phyloP scores from a whole-genome alignment of 2,888 invertebrate genomes.

The Actias luna region DNA sequence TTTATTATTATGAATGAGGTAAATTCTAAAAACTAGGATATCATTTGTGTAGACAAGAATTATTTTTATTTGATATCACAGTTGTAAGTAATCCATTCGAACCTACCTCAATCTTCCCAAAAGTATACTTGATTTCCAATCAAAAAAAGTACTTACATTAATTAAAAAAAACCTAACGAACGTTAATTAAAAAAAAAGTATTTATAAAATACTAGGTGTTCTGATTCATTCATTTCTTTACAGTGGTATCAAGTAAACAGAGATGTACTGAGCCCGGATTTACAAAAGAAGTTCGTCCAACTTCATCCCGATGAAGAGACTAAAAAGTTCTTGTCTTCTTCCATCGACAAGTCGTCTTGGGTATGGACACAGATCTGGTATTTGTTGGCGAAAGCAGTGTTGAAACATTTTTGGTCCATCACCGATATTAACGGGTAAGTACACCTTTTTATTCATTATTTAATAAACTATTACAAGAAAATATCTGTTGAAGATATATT shows the following conservation, averaged over 20 bases:
- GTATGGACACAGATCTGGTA: constrained; percentile 95
- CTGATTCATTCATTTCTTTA: constrained; percentile 37
- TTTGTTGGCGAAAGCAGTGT: constrained; percentile 90
- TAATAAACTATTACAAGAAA: neutral
- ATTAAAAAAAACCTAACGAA: too few relatives aligned
- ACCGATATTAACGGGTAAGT: constrained; percentile 97
- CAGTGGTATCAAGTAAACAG: constrained; percentile 89
- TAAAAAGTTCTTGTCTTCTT: constrained; percentile 86
- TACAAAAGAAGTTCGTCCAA: constrained; percentile 84
- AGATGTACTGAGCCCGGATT: constrained; percentile 72
- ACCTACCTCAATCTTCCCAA: too few relatives aligned
- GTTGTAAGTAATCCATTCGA: too few relatives aligned
- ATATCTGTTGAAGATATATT: neutral
- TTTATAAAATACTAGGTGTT: neutral
- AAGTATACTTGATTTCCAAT: too few relatives aligned
- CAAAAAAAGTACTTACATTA: too few relatives aligned
- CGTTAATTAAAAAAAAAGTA: neutral
- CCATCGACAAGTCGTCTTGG: constrained; percentile 91
- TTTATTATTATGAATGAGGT: too few relatives aligned
- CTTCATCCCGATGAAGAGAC: constrained; percentile 88
- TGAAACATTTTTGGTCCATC: constrained; percentile 95
- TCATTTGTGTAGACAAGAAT: too few relatives aligned
- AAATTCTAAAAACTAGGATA: too few relatives aligned
- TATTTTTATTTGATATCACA: too few relatives aligned
- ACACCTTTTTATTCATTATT: neutral